Conservation (phyloP, 2,888 invertebrate genomes). For the Zaprionus lineosus region DNA sequence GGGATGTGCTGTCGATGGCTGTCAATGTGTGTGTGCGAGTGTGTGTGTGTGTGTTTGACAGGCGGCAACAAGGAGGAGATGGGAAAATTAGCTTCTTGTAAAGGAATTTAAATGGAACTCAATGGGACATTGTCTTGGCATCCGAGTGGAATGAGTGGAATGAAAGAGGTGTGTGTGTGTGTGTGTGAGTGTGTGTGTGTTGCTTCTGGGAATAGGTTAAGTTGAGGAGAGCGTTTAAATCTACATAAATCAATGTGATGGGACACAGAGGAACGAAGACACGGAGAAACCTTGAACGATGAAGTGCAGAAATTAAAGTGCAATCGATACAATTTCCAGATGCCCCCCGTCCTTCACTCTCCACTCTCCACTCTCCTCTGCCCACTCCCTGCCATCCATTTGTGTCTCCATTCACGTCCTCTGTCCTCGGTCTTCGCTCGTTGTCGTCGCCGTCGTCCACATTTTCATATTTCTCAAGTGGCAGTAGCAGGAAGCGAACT, state of each 20-base stretch:
- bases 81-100: slow-evolving; percentile 10
- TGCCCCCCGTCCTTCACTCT: slow-evolving; percentile 20
- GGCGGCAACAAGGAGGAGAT: too few species aligned
- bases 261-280: not conserved
- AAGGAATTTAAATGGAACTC: slow-evolving; percentile 1
- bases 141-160: too few species aligned
- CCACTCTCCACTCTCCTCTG: not conserved
- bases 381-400: not conserved
- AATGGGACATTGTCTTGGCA: too few species aligned
- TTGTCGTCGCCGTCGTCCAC: not conserved
- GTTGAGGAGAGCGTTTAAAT: slow-evolving; percentile 31
- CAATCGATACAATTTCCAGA: slow-evolving; percentile 57
- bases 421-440: not conserved
- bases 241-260: slow-evolving; percentile 44
- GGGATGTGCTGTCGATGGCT: slow-evolving; percentile 1
- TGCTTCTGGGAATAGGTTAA: not conserved
- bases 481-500: slow-evolving; percentile 74
- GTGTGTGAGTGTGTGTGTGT: too few species aligned
- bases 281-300: not conserved
- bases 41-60: too few species aligned
- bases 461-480: slow-evolving; percentile 43
- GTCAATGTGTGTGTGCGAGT: too few species aligned
- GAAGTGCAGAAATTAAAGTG: slow-evolving; percentile 41
- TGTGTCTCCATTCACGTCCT: not conserved
- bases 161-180: too few species aligned